Percentiles rank a stretch among this genome's conserved stretches.
These are phyloP conservation scores for Drosophila subquinaria DNA, from an alignment of 2,888 invertebrate genomes.

Conservation along the genomic window DNA sequence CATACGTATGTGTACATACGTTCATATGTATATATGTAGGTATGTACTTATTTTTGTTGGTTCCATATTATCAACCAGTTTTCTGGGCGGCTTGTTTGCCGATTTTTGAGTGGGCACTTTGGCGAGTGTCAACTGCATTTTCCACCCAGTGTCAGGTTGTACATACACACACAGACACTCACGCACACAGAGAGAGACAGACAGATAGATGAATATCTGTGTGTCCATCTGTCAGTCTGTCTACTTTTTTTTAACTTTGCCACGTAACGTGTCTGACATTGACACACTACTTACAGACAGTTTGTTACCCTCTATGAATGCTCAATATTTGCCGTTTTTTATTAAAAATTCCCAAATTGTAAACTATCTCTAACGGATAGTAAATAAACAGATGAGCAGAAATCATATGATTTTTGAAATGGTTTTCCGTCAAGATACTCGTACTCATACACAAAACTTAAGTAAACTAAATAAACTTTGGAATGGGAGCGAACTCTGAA, in stretches of 20 bases:
- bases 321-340: conserved; percentile 14
- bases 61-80: conserved; percentile 38
- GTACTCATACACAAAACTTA: conserved; percentile 17
- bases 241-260: conserved; percentile 7
- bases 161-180: conserved; percentile 15
- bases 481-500: conserved; percentile 18
- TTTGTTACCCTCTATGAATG: background rate
- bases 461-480: background rate
- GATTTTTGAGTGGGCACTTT: conserved; percentile 53
- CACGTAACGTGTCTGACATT: conserved; percentile 41
- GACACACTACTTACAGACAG: conserved; percentile 41
- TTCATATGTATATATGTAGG: too few relatives aligned
- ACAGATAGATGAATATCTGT: background rate
- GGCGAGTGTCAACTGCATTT: conserved; percentile 54
- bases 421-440: background rate
- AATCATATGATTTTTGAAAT: background rate
- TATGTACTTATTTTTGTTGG: conserved; percentile 8
- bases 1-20: conserved; percentile 3
- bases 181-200: conserved; percentile 4
- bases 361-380: conserved; percentile 7
- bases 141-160: conserved; percentile 6
- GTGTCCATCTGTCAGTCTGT: conserved; percentile 17
- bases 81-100: conserved; percentile 7
- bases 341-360: conserved; percentile 10
- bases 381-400: conserved; percentile 31